Conservation (phyloP, 2,113 vertebrate species). For the Lophotis ruficrista region DNA sequence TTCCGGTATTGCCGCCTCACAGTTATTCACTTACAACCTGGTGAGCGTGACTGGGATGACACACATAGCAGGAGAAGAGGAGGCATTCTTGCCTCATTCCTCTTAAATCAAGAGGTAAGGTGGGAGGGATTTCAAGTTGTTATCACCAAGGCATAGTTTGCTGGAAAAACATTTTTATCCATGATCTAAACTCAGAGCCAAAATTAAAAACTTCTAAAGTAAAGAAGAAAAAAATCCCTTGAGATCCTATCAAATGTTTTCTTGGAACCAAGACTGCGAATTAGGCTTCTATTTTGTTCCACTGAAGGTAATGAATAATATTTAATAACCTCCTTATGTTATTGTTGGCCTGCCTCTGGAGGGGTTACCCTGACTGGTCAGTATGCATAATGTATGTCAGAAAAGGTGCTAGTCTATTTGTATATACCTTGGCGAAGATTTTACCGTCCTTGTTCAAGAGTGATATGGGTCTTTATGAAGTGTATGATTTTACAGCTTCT, state of each 20-base stretch:
- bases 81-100: not conserved
- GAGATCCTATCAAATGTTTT: conserved; percentile 47
- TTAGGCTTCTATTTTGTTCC: conserved; percentile 56
- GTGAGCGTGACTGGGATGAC: not conserved
- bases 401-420: conserved; percentile 45
- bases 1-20: not conserved
- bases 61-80: not conserved
- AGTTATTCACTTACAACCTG: not conserved
- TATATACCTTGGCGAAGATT: conserved; percentile 24
- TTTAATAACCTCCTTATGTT: conserved; percentile 62
- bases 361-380: conserved; percentile 33
- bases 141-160: conserved; percentile 29
- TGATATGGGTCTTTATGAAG: conserved; percentile 35
- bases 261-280: conserved; percentile 23
- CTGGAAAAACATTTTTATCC: conserved; percentile 45
- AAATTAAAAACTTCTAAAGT: conserved; percentile 41
- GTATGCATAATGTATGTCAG: conserved; percentile 33
- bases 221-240: conserved; percentile 37
- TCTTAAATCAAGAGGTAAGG: not conserved
- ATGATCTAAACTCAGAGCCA: conserved; percentile 29
- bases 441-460: not conserved
- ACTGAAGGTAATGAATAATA: conserved; percentile 58
- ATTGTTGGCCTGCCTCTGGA: conserved; percentile 38
- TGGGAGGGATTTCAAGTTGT: conserved; percentile 8
- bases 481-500: not conserved